Evolutionary conservation across 2,888 invertebrate species (phyloP).

Genomic region (Homarus gammarus): DNA sequence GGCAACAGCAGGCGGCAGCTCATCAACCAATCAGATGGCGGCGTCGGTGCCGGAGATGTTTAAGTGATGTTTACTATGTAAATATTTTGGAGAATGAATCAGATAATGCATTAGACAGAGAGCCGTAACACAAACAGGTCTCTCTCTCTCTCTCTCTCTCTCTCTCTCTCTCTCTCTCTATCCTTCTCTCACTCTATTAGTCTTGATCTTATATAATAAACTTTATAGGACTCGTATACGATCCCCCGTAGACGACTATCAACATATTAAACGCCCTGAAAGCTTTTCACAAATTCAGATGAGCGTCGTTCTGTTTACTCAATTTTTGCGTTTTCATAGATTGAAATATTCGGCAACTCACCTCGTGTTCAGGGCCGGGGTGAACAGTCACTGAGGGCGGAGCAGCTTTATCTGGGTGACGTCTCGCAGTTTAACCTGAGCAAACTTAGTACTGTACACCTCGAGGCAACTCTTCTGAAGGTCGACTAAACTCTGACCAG

Average conservation of each 20-base stretch:
- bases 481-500: too few species aligned
- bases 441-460: too few species aligned
- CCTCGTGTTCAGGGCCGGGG: too few species aligned
- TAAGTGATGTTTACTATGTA: constrained; percentile 69
- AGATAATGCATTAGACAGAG: constrained; percentile 70
- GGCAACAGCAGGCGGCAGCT: constrained; percentile 55
- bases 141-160: constrained; percentile 24
- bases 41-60: constrained; percentile 63
- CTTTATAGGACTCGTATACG: neutral
- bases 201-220: neutral
- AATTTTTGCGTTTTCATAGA: constrained; percentile 31
- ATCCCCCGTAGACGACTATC: neutral
- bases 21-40: constrained; percentile 56
- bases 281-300: neutral
- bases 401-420: too few species aligned
- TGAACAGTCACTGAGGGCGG: too few species aligned
- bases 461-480: too few species aligned
- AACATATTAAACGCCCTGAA: constrained; percentile 5
- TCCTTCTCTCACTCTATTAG: constrained; percentile 20
- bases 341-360: constrained; percentile 22
- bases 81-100: constrained; percentile 71
- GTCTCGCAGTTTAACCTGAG: too few species aligned
- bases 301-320: constrained; percentile 27
- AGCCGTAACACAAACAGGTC: constrained; percentile 68
- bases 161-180: constrained; percentile 34